These are phyloP conservation scores for Mugil cephalus DNA, from an alignment of 2,113 vertebrate genomes.

Conservation along the genomic window DNA sequence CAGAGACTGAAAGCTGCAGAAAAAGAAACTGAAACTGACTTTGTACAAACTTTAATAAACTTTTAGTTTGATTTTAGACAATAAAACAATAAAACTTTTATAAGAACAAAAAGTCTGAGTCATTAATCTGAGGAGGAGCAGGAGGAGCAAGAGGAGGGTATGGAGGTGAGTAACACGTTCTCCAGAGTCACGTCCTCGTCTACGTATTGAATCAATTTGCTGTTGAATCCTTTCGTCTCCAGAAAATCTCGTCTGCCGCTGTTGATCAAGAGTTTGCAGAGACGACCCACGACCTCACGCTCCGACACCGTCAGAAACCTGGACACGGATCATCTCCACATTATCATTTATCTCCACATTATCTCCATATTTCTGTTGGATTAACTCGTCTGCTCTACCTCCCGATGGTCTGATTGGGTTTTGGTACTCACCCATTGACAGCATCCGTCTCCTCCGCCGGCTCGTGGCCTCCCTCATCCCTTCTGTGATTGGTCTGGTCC, in stretches of 20 bases:
- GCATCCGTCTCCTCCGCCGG: constrained; percentile 44
- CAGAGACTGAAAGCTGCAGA: not conserved
- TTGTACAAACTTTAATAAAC: constrained; percentile 31
- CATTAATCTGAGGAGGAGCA: no score
- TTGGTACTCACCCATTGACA: constrained; percentile 80
- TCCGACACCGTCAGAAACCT: constrained; percentile 87
- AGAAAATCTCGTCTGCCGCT: constrained; percentile 90
- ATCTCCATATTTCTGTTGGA: no score
- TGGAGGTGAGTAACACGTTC: constrained; percentile 93
- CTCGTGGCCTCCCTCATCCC: constrained; percentile 78
- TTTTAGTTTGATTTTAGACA: not conserved
- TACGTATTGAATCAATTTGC: constrained; percentile 86
- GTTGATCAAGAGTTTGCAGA: constrained; percentile 94
- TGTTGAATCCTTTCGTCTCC: constrained; percentile 82
- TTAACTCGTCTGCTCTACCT: no score
- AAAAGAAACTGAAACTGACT: not conserved
- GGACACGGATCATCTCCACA: no score
- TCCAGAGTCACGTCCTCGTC: constrained; percentile 89
- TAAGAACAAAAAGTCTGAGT: not conserved
- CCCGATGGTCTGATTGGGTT: no score
- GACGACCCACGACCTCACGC: constrained; percentile 86
- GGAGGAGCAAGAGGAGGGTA: constrained; percentile 57
- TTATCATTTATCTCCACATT: no score
- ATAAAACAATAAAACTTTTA: constrained; percentile 7
- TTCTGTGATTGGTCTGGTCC: constrained; percentile 38